These are phyloP conservation scores for Melanostigma gelatinosum DNA, from an alignment of 2,113 vertebrate species.

Conservation along the genomic window DNA sequence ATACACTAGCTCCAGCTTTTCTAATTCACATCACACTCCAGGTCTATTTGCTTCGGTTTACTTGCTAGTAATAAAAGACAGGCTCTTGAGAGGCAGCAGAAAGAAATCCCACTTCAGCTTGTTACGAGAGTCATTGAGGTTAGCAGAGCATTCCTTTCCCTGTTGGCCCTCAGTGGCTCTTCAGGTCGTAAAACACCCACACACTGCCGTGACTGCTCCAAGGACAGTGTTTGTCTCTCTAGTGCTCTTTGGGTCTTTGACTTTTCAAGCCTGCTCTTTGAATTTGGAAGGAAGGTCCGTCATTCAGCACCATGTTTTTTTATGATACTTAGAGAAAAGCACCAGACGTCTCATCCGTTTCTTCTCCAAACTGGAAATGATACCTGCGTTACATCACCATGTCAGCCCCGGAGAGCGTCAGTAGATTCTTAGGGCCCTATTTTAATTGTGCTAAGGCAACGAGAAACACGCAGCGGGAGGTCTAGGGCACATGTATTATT, in stretches of 20 bases:
- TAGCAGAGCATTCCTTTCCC: constrained; percentile 33
- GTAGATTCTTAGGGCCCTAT: not conserved
- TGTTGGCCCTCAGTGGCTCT: constrained; percentile 39
- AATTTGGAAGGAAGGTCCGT: constrained; percentile 5
- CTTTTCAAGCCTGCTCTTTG: constrained; percentile 27
- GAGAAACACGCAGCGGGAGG: not conserved
- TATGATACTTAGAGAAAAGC: not conserved
- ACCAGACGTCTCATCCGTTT: not conserved
- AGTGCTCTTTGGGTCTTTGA: constrained; percentile 23
- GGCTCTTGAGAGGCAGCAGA: constrained; percentile 52
- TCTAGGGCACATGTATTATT: not conserved
- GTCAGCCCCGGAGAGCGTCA: not conserved
- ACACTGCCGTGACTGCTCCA: constrained; percentile 17
- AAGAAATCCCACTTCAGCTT: constrained; percentile 59
- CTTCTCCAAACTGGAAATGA: not conserved
- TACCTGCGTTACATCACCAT: not conserved
- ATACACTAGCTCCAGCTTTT: constrained; percentile 30
- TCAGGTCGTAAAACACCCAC: constrained; percentile 45
- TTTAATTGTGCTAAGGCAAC: not conserved
- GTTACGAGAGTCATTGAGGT: constrained; percentile 55
- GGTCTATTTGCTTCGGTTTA: constrained; percentile 54
- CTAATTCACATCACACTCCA: constrained; percentile 22
- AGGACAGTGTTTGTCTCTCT: constrained; percentile 6
- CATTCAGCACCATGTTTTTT: not conserved
- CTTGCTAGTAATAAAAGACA: constrained; percentile 48